phyloP scores from a whole-genome alignment of 1,140 invertebrate genomes.

The Aphelenchoides fujianensis region DNA sequence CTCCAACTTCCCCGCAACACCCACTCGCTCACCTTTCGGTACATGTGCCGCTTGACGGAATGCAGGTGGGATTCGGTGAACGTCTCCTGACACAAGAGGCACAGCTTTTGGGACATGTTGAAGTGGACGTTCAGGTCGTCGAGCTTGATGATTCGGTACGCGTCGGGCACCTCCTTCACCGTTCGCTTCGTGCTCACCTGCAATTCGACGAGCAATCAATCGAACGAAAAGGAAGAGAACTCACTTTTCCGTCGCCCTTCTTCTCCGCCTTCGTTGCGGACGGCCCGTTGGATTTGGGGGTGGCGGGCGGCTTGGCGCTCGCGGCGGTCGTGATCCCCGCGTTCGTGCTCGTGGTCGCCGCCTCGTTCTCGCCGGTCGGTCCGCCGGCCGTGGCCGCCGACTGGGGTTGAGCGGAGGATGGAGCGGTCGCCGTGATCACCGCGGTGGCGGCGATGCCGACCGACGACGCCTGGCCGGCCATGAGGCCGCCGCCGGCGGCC shows the following conservation, averaged over 20 bases:
- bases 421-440: background rate
- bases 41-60: constrained; percentile 12
- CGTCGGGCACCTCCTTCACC: constrained; percentile 7
- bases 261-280: background rate
- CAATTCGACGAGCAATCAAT: background rate
- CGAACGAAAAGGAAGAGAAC: background rate
- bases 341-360: too few species aligned
- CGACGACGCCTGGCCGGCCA: too few species aligned
- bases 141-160: constrained; percentile 9
- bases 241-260: constrained; percentile 10
- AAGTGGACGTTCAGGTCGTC: constrained; percentile 8
- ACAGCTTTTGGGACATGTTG: constrained; percentile 14
- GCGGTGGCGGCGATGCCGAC: background rate
- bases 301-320: background rate
- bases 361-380: too few species aligned
- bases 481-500: too few species aligned
- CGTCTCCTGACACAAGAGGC: constrained; percentile 6
- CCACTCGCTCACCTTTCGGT: too few species aligned
- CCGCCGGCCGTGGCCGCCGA: background rate
- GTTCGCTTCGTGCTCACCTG: constrained; percentile 2
- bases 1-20: too few species aligned
- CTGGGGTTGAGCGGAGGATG: background rate
- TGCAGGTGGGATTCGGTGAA: constrained; percentile 14
- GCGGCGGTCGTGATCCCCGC: background rate
- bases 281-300: background rate